phyloP scores from a whole-genome alignment of 2,797 vertebrate species.

The Trematomus bernacchii region DNA sequence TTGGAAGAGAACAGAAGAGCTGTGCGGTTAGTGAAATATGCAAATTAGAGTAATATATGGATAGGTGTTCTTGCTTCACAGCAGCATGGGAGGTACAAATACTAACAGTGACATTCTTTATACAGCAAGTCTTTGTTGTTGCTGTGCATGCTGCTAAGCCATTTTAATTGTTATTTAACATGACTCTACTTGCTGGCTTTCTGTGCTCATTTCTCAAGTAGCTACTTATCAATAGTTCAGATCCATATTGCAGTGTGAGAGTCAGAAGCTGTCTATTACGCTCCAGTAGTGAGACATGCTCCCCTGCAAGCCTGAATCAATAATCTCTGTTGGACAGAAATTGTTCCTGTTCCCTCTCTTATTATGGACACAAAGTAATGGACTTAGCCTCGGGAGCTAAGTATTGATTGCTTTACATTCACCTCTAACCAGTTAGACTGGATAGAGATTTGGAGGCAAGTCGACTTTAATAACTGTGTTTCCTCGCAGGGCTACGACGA shows the following conservation, averaged over 20 bases:
- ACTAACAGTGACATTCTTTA: not conserved
- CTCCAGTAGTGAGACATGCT: conserved; percentile 64
- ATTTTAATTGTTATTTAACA: conserved; percentile 43
- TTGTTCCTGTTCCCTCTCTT: conserved; percentile 55
- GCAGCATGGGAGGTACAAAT: not conserved
- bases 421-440: conserved; percentile 56
- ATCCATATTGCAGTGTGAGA: conserved; percentile 61
- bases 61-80: not conserved
- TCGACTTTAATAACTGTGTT: conserved; percentile 11
- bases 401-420: conserved; percentile 69
- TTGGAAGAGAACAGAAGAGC: not conserved
- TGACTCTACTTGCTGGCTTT: conserved; percentile 27
- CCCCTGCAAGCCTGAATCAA: conserved; percentile 68
- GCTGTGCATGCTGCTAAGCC: not conserved
- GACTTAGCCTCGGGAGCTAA: conserved; percentile 65
- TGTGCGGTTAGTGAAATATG: conserved; percentile 8
- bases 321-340: conserved; percentile 67
- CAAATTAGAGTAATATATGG: not conserved
- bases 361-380: conserved; percentile 64
- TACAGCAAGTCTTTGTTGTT: not conserved
- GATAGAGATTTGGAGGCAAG: conserved; percentile 34
- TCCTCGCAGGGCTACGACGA: conserved; percentile 92
- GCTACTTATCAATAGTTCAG: conserved; percentile 47
- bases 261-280: conserved; percentile 63
- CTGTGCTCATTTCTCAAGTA: conserved; percentile 34